Evolutionary conservation across 2,797 vertebrate genomes (phyloP).

Genomic region (Chrysolophus pictus): DNA sequence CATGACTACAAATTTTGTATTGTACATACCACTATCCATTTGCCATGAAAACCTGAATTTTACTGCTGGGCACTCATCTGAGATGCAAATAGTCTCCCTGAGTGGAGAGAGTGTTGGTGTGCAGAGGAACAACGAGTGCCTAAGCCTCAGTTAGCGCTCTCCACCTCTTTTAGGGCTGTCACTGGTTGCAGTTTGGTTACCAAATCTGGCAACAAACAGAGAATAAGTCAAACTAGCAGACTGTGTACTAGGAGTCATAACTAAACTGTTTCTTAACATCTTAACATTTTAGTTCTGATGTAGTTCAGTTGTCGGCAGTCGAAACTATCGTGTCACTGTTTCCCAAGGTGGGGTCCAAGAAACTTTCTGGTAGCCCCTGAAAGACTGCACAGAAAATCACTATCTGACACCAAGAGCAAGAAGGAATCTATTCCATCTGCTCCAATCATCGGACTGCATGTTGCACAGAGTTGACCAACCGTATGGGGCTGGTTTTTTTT

Average conservation of each 20-base stretch:
- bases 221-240: neutral
- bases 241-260: neutral
- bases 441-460: neutral
- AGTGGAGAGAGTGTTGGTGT: neutral
- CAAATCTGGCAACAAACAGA: neutral
- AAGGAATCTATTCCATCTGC: neutral
- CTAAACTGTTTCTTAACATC: neutral
- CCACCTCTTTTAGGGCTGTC: neutral
- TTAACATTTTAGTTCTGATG: neutral
- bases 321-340: neutral
- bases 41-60: neutral
- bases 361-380: neutral
- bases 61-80: accelerated
- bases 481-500: neutral
- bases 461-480: neutral
- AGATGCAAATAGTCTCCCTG: neutral
- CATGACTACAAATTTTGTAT: neutral
- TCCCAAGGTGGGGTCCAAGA: neutral
- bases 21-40: neutral
- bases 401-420: neutral
- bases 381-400: neutral
- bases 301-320: neutral
- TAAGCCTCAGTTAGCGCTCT: neutral
- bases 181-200: neutral
- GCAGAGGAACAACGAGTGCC: neutral